These are phyloP conservation scores for Callospermophilus lateralis DNA, from an alignment of 2,113 vertebrate genomes.

Conservation along the genomic window DNA sequence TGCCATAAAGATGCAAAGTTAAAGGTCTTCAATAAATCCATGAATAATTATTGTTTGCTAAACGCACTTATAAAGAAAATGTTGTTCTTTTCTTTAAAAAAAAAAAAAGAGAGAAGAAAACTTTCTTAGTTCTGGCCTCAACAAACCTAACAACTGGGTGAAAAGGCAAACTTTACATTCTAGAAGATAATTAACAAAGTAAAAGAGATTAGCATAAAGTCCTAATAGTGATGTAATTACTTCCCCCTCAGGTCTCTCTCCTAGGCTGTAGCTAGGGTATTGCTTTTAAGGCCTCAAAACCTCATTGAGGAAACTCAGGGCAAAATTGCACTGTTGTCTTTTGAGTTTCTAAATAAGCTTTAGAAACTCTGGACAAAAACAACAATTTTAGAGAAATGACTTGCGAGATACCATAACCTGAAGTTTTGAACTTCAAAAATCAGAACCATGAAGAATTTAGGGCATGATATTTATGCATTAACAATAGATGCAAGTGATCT, in stretches of 20 bases:
- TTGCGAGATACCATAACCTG: constrained; percentile 15
- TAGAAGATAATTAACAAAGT: background rate
- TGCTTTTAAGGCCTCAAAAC: background rate
- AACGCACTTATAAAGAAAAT: constrained; percentile 14
- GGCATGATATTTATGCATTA: background rate
- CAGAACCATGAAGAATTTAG: background rate
- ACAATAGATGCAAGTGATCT: background rate
- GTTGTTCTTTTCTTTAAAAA: background rate
- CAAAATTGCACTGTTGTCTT: background rate
- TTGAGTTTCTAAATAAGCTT: constrained; percentile 24
- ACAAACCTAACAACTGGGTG: background rate
- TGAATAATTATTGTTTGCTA: background rate
- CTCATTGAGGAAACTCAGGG: background rate
- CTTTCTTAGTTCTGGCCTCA: background rate
- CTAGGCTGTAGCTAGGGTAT: background rate
- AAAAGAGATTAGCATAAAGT: background rate
- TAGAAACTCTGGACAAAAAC: constrained; percentile 26
- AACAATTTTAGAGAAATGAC: background rate
- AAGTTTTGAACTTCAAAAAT: constrained; percentile 36
- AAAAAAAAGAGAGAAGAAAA: background rate
- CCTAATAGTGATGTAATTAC: background rate
- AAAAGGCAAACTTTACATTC: constrained; percentile 1
- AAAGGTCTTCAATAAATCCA: constrained; percentile 3
- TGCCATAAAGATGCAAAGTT: constrained; percentile 54
- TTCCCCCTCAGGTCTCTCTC: background rate